Percentiles rank a stretch among this genome's conserved stretches.
phyloP scores from a whole-genome alignment of 2,888 invertebrate species.

The Apamea crenata region DNA sequence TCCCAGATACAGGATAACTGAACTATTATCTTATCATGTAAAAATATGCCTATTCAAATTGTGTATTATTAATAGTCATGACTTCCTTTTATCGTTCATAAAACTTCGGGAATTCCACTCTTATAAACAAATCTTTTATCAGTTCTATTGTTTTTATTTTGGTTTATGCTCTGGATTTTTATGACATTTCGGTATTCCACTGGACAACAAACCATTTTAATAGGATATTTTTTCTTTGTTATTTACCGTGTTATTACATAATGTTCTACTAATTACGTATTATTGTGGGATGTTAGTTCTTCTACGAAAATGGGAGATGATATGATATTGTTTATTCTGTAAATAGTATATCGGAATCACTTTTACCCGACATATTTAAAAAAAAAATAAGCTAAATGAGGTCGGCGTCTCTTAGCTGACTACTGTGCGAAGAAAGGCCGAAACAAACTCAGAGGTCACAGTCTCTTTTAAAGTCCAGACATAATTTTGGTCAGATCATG shows the following conservation, averaged over 20 bases:
- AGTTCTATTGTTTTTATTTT: conserved; percentile 41
- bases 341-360: neutral
- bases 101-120: conserved; percentile 47
- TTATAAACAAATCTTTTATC: conserved; percentile 45
- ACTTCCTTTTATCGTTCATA: conserved; percentile 19
- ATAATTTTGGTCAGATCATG: neutral
- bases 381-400: neutral
- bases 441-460: neutral
- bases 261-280: neutral
- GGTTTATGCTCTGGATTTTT: neutral
- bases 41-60: conserved; percentile 11
- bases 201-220: neutral
- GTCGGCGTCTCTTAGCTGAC: neutral
- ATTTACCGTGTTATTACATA: neutral
- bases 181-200: conserved; percentile 32
- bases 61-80: conserved; percentile 4
- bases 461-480: neutral
- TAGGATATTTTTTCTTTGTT: neutral
- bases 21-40: conserved; percentile 13
- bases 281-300: neutral
- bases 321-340: neutral
- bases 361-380: neutral
- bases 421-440: neutral
- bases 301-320: neutral
- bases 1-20: neutral